Evolutionary conservation across 2,888 invertebrate genomes (phyloP), one percentile per base, ranked within the genome.

Genomic region (Ariolimax columbianus): DNA sequence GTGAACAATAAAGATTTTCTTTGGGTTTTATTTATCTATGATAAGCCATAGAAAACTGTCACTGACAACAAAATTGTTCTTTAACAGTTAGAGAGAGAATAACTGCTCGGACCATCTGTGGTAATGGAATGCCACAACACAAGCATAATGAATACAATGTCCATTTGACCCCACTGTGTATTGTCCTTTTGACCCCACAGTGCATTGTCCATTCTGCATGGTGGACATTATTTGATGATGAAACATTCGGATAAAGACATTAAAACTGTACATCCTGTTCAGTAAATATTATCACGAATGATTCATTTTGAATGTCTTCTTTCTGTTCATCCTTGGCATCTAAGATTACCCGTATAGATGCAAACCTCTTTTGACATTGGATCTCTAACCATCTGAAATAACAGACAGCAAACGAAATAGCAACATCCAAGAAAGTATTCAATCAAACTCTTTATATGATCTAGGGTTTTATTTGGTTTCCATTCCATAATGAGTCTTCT

Each of bases 21-120:
- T 75, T 75, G 75, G 75, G 75, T 75, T 75, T 75, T 51, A 47
- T 75, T 51, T 75, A 51, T 75, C 51, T 33, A 51, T 75, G 51
- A 51, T 17, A 33, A 47, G 40, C n/a, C 75, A 75, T 14, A 33
- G 33, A 51, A 75, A 72, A 26, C 38, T 40, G 40, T 40, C 30
- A 66, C n/a, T 73, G 73, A 73, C 43, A 73, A 72, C 23, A 75
- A 23, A 9, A 30, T 30, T 51, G 2, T 51, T 75, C 51, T 47
- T 51, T 19, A 19, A 75, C 51, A 51, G 33, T 33, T 51, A 51
- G 4, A 75, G 40, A 40, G 33, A 75, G 51, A 51, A 51, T n/a
- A 33, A 75, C 47, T n/a, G 75, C 33, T 36, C 47, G 51, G 30
- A 75, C 75, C 75, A 75, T 75, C 47, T 75, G 33, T 51, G 68